These are phyloP conservation scores for Pararge aegeria DNA, from an alignment of 1,140 invertebrate species.

Conservation along the genomic window DNA sequence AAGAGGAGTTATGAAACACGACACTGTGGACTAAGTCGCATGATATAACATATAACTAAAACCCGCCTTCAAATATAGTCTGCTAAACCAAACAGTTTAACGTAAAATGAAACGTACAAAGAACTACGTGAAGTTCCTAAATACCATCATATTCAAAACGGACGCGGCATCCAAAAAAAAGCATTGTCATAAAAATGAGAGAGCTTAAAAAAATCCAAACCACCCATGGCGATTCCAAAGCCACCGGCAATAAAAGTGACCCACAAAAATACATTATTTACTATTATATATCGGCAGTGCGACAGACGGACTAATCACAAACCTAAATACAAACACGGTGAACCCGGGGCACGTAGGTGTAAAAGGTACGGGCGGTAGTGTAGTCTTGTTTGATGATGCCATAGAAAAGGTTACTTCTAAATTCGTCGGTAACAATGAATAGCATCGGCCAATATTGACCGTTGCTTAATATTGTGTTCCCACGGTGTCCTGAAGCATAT, in stretches of 20 bases:
- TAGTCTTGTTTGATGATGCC: slow-evolving; percentile 54
- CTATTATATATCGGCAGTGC: slow-evolving; percentile 73
- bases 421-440: slow-evolving; percentile 53
- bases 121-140: slow-evolving; percentile 23
- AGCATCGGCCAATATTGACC: slow-evolving; percentile 64
- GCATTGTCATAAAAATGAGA: slow-evolving; percentile 45
- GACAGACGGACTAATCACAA: slow-evolving; percentile 72
- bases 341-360: slow-evolving; percentile 58
- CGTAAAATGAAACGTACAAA: slow-evolving; percentile 27
- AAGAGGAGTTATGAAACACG: background rate
- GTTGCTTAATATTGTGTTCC: slow-evolving; percentile 54
- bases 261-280: slow-evolving; percentile 78
- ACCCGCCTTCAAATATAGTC: slow-evolving; percentile 23
- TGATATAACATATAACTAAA: slow-evolving; percentile 18
- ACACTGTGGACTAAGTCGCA: background rate
- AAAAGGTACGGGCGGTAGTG: slow-evolving; percentile 51
- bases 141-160: slow-evolving; percentile 24
- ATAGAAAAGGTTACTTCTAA: slow-evolving; percentile 53
- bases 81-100: slow-evolving; percentile 40
- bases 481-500: slow-evolving; percentile 63
- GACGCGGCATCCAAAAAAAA: slow-evolving; percentile 37
- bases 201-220: slow-evolving; percentile 35
- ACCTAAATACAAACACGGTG: slow-evolving; percentile 53
- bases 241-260: slow-evolving; percentile 67
- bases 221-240: slow-evolving; percentile 69